Evolutionary conservation across 2,888 invertebrate species (phyloP).

Genomic region (Nebria brevicollis): DNA sequence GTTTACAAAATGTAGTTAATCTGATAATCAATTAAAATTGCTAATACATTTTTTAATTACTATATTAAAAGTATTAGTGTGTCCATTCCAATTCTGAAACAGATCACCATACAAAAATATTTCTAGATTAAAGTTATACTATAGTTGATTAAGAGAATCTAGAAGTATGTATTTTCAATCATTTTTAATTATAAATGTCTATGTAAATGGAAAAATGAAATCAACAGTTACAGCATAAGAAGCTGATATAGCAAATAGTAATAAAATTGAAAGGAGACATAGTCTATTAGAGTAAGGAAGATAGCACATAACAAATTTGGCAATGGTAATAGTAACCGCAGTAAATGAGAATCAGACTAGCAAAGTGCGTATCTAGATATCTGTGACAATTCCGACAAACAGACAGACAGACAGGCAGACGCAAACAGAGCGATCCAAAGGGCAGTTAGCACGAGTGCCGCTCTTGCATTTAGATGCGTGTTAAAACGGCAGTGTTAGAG

Average conservation of each 20-base stretch:
- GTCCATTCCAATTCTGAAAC: too few relatives aligned
- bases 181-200: too few relatives aligned
- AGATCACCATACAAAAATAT: too few relatives aligned
- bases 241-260: not conserved
- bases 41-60: too few relatives aligned
- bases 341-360: conserved; percentile 23
- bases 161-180: too few relatives aligned
- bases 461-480: conserved; percentile 41
- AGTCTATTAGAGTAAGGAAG: conserved; percentile 18
- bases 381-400: conserved; percentile 5
- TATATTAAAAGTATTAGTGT: too few relatives aligned
- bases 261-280: not conserved
- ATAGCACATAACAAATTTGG: conserved; percentile 30
- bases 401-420: not conserved
- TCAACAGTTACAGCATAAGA: too few relatives aligned
- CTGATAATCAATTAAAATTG: too few relatives aligned
- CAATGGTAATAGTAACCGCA: conserved; percentile 5
- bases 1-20: too few relatives aligned
- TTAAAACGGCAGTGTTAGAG: conserved; percentile 13
- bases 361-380: conserved; percentile 40
- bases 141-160: too few relatives aligned
- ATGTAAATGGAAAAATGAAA: too few relatives aligned
- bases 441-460: conserved; percentile 26
- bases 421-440: conserved; percentile 4
- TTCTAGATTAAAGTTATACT: too few relatives aligned